Evolutionary conservation across 35 echinoderm and acorn worm species (phyloP).

Genomic region (Eucidaris tribuloides): DNA sequence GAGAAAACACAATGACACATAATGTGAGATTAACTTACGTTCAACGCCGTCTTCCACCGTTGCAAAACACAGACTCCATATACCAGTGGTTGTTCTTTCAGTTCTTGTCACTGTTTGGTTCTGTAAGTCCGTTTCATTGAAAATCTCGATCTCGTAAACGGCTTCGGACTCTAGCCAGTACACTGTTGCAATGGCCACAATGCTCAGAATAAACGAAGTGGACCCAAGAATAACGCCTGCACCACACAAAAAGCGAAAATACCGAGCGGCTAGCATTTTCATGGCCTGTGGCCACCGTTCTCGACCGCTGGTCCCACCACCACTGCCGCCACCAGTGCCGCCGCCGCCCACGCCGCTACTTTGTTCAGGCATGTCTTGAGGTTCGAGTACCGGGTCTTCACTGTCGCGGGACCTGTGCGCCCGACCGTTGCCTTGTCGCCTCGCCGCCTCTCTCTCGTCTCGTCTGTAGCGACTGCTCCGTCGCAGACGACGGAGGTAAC

Average conservation of each 20-base stretch:
- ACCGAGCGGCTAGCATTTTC: slow-evolving; percentile 12
- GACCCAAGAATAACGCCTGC: slow-evolving; percentile 15
- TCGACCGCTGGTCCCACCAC: not conserved
- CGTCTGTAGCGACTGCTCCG: slow-evolving; percentile 10
- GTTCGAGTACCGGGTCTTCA: slow-evolving; percentile 14
- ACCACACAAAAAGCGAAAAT: slow-evolving; percentile 28
- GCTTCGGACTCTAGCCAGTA: slow-evolving; percentile 22
- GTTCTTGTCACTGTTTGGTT: not conserved
- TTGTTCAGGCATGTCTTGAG: slow-evolving; percentile 1
- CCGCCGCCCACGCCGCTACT: not conserved
- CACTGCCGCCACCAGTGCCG: not conserved
- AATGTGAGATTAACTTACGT: no score
- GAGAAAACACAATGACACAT: no score
- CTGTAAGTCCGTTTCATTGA: not conserved
- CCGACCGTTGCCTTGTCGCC: slow-evolving; percentile 12
- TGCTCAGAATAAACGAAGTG: slow-evolving; percentile 35
- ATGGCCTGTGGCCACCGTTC: slow-evolving; percentile 11
- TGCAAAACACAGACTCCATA: slow-evolving; percentile 6
- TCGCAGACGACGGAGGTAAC: slow-evolving; percentile 12
- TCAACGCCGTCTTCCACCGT: not conserved
- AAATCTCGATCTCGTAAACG: not conserved
- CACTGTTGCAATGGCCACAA: slow-evolving; percentile 36
- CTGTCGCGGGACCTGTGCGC: not conserved
- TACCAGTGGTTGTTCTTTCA: slow-evolving; percentile 9
- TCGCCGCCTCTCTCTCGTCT: slow-evolving; percentile 22